These are phyloP conservation scores for Euplexia lucipara DNA, from an alignment of 2,888 invertebrate genomes.

Conservation along the genomic window DNA sequence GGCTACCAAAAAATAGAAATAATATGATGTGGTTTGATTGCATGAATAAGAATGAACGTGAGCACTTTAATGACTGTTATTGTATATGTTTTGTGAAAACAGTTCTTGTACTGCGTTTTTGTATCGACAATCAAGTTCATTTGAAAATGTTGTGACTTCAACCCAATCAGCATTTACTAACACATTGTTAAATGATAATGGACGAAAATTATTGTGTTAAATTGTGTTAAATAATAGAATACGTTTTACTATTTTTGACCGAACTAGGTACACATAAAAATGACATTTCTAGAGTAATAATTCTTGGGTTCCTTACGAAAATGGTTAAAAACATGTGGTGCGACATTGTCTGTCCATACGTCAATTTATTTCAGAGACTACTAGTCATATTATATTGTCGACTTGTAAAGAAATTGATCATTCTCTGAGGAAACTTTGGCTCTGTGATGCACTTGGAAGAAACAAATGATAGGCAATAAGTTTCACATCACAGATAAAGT, in stretches of 20 bases:
- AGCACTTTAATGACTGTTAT: conserved; percentile 70
- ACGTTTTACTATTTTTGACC: conserved; percentile 1
- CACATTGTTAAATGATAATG: conserved; percentile 28
- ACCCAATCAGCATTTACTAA: conserved; percentile 41
- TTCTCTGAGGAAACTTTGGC: no score
- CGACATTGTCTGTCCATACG: no score
- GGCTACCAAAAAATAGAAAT: conserved; percentile 68
- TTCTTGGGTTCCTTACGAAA: neutral
- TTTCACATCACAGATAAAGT: no score
- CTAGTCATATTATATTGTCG: no score
- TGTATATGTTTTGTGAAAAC: conserved; percentile 69
- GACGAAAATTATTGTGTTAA: conserved; percentile 16
- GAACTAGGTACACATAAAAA: no score
- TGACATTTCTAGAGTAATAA: neutral
- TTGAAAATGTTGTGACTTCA: conserved; percentile 54
- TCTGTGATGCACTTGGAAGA: no score
- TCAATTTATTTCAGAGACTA: no score
- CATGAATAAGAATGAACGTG: conserved; percentile 73
- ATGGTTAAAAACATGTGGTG: no score
- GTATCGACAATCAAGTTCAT: conserved; percentile 55
- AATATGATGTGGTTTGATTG: conserved; percentile 68
- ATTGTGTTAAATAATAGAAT: neutral
- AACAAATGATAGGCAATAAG: no score
- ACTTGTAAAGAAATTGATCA: no score
- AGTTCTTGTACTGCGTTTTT: conserved; percentile 47